Conservation (phyloP, 2,113 vertebrate species). For the Cinclus mexicanus region DNA sequence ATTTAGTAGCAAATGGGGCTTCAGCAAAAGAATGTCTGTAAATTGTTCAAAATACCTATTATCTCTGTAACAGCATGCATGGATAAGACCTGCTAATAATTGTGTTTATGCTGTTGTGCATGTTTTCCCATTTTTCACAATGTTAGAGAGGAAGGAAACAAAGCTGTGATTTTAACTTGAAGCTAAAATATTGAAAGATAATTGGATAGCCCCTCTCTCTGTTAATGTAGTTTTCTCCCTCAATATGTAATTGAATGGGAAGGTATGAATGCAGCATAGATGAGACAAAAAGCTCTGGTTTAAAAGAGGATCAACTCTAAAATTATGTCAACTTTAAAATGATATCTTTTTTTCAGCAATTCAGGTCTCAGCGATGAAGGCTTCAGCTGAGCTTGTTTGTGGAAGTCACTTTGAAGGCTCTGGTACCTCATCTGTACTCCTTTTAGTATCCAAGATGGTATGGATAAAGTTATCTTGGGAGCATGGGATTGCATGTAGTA, state of each 20-base stretch:
- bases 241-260: background rate
- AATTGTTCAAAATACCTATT: background rate
- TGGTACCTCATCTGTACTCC: background rate
- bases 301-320: background rate
- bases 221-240: background rate
- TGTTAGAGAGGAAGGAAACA: background rate
- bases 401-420: background rate
- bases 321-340: background rate
- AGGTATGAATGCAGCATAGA: background rate
- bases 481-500: background rate
- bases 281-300: background rate
- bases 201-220: background rate
- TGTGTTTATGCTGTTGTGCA: background rate
- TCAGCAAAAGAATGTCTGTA: background rate
- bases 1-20: background rate
- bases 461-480: background rate
- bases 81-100: background rate
- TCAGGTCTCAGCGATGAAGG: background rate
- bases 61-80: background rate
- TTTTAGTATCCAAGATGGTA: background rate
- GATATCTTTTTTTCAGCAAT: background rate
- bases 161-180: background rate
- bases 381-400: background rate
- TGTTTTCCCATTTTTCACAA: background rate
- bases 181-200: background rate